These are phyloP conservation scores for Ips typographus DNA, from an alignment of 1,140 invertebrate genomes.

Conservation along the genomic window DNA sequence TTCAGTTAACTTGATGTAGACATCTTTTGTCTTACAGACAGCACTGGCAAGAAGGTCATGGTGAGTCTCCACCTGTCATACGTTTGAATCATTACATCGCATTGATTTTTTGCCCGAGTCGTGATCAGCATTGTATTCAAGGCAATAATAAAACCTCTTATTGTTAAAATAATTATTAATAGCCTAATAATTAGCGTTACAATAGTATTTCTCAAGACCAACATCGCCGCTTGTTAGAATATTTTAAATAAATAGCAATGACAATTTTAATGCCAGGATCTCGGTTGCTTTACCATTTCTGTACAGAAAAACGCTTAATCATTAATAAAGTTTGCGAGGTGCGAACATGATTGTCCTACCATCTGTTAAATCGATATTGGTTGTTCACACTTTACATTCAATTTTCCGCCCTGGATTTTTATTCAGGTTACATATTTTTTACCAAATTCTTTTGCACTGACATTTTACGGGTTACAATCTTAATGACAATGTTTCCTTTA, in stretches of 20 bases:
- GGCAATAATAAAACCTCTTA: conserved; percentile 35
- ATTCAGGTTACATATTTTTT: no score
- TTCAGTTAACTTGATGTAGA: conserved; percentile 30
- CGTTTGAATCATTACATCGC: conserved; percentile 31
- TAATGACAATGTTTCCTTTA: no score
- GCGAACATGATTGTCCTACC: no score
- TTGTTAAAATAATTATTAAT: conserved; percentile 35
- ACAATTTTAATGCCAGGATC: conserved; percentile 18
- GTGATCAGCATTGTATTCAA: conserved; percentile 34
- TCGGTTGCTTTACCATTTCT: no score
- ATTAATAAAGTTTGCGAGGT: no score
- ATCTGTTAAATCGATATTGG: no score
- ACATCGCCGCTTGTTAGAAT: conserved; percentile 23
- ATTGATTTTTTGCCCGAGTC: conserved; percentile 27
- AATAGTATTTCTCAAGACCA: conserved; percentile 31
- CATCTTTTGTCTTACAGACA: conserved; percentile 33
- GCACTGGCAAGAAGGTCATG: conserved; percentile 27
- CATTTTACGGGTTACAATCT: no score
- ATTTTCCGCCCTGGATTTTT: no score
- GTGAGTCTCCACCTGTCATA: conserved; percentile 33
- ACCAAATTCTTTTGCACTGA: no score
- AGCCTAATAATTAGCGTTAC: conserved; percentile 32
- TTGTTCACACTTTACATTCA: no score
- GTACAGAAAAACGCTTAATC: no score
- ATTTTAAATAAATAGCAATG: conserved; percentile 32